These are phyloP conservation scores for Eubasilissa splendida DNA, from an alignment of 2,888 invertebrate species.

Conservation along the genomic window DNA sequence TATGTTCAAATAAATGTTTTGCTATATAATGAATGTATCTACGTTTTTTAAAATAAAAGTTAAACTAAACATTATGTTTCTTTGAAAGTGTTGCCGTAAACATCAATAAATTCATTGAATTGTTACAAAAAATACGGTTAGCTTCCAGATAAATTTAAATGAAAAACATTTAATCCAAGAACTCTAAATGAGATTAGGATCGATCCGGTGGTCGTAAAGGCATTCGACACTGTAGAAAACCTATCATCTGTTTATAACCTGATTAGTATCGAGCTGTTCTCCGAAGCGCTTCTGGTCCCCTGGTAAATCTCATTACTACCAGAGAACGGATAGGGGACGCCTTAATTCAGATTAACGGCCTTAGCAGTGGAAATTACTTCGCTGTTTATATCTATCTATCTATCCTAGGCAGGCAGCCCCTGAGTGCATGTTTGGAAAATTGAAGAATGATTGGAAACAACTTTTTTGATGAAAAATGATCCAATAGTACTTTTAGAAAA, in stretches of 20 bases:
- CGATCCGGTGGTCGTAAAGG: constrained; percentile 48
- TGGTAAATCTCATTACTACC: constrained; percentile 56
- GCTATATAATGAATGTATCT: too few species aligned
- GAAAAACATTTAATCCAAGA: constrained; percentile 17
- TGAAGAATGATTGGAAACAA: constrained; percentile 1
- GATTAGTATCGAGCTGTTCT: constrained; percentile 57
- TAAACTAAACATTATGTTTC: too few species aligned
- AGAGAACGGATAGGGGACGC: constrained; percentile 45
- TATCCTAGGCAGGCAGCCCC: neutral
- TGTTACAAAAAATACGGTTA: constrained; percentile 9
- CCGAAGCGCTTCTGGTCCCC: constrained; percentile 41
- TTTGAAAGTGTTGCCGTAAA: neutral
- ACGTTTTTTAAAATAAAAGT: too few species aligned
- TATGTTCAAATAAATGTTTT: too few species aligned
- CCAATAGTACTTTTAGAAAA: neutral
- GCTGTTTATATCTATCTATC: constrained; percentile 8
- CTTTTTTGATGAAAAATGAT: constrained; percentile 1
- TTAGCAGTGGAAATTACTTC: constrained; percentile 47
- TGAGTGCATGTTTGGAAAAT: constrained; percentile 9
- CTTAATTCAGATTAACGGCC: constrained; percentile 58
- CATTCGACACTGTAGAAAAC: constrained; percentile 43
- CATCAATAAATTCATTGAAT: neutral
- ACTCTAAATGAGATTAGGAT: constrained; percentile 49
- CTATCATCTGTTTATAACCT: constrained; percentile 55
- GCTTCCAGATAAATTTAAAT: constrained; percentile 22